Evolutionary conservation across 2,113 vertebrate genomes (phyloP).

Genomic region (Forbesichthys papilliferus): DNA sequence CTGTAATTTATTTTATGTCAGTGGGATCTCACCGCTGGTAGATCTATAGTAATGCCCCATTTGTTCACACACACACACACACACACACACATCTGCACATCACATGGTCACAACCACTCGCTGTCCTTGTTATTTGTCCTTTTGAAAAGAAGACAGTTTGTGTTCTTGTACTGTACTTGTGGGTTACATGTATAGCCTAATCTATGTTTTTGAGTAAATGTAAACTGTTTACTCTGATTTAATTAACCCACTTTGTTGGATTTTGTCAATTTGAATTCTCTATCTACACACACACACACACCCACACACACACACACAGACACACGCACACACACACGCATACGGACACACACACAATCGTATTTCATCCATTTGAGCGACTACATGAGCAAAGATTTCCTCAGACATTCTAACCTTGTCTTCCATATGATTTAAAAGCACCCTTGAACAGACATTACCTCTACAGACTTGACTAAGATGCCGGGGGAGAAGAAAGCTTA

Average conservation of each 20-base stretch:
- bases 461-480: background rate
- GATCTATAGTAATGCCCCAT: background rate
- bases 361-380: background rate
- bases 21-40: conserved; percentile 19
- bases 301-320: too few species aligned
- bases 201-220: too few species aligned
- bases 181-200: too few species aligned
- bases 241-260: background rate
- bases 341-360: background rate
- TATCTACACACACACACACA: background rate
- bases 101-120: too few species aligned
- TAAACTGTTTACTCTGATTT: too few species aligned
- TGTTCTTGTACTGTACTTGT: too few species aligned
- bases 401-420: background rate
- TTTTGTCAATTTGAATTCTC: background rate
- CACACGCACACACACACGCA: background rate
- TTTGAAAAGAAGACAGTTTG: too few species aligned
- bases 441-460: background rate
- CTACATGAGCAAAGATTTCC: too few species aligned
- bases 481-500: background rate
- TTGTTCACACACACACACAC: too few species aligned
- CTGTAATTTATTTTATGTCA: conserved; percentile 35
- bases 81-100: too few species aligned
- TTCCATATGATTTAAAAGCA: background rate
- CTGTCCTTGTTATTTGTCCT: too few species aligned